Conservation (phyloP, 2,888 invertebrate genomes). For the Amiota mariae region DNA sequence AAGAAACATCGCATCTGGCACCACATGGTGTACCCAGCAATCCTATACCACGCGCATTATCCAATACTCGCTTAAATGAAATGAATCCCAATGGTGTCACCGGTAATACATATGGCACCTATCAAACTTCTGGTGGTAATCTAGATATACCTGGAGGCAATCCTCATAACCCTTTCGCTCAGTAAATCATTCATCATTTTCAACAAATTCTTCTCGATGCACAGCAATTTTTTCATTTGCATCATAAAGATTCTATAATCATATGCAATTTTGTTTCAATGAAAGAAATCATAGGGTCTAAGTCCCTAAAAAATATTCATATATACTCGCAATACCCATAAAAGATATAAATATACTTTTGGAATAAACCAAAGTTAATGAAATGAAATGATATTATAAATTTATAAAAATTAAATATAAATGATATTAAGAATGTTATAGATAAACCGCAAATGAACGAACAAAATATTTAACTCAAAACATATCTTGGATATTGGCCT, state of each 20-base stretch:
- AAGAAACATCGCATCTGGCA: constrained; percentile 88
- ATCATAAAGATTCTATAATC: background rate
- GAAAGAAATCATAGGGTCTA: background rate
- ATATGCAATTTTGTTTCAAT: background rate
- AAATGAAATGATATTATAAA: constrained; percentile 7
- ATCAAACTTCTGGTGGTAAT: constrained; percentile 80
- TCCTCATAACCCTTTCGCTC: constrained; percentile 75
- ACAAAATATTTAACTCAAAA: constrained; percentile 57
- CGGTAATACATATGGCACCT: constrained; percentile 77
- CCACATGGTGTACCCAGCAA: constrained; percentile 97
- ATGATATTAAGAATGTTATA: constrained; percentile 30
- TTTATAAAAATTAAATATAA: constrained; percentile 12
- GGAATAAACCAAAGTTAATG: background rate
- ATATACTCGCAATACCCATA: constrained; percentile 1
- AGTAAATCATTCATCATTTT: constrained; percentile 56
- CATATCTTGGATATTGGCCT: constrained; percentile 67
- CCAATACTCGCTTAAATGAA: constrained; percentile 87
- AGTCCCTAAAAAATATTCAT: constrained; percentile 6
- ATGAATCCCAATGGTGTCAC: constrained; percentile 79
- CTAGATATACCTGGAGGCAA: constrained; percentile 78
- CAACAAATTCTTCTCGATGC: constrained; percentile 22
- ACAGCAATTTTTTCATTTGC: background rate
- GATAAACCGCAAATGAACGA: constrained; percentile 35
- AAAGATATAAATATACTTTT: constrained; percentile 27
- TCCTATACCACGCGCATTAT: constrained; percentile 89